A percentile compares a stretch with the other conserved stretches of the same genome.
These are phyloP conservation scores for Nibea coibor DNA, from an alignment of 2,113 vertebrate species.

Conservation along the genomic window DNA sequence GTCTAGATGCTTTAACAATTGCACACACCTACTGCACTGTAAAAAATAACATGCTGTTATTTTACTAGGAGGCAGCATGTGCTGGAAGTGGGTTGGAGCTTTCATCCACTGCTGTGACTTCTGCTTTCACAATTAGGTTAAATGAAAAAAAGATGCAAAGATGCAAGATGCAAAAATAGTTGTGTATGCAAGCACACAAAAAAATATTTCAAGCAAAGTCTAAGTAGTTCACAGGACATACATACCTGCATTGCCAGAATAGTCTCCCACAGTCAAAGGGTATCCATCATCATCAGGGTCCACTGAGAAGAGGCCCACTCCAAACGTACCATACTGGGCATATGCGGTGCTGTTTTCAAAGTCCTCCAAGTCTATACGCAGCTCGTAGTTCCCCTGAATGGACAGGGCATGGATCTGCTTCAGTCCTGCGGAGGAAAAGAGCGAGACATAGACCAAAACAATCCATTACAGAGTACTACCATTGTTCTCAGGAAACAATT, in stretches of 20 bases:
- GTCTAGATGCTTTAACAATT: conserved; percentile 47
- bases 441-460: conserved; percentile 49
- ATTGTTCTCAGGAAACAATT: conserved; percentile 51
- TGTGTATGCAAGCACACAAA: neutral
- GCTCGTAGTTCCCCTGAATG: conserved; percentile 93
- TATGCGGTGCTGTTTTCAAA: conserved; percentile 95
- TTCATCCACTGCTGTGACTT: neutral
- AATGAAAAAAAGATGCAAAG: conserved; percentile 1
- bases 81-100: neutral
- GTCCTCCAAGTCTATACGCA: conserved; percentile 94
- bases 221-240: conserved; percentile 49
- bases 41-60: conserved; percentile 29
- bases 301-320: conserved; percentile 95
- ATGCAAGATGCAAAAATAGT: conserved; percentile 20
- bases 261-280: conserved; percentile 91
- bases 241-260: conserved; percentile 95
- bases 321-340: conserved; percentile 92
- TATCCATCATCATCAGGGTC: conserved; percentile 96
- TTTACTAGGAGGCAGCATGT: neutral
- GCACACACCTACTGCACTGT: conserved; percentile 12
- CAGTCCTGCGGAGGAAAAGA: conserved; percentile 83
- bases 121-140: conserved; percentile 16
- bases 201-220: conserved; percentile 5
- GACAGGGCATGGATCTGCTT: conserved; percentile 92
- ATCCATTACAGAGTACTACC: conserved; percentile 49